Evolutionary conservation across 2,113 vertebrate species (phyloP).

Genomic region (Micronisus gabar): DNA sequence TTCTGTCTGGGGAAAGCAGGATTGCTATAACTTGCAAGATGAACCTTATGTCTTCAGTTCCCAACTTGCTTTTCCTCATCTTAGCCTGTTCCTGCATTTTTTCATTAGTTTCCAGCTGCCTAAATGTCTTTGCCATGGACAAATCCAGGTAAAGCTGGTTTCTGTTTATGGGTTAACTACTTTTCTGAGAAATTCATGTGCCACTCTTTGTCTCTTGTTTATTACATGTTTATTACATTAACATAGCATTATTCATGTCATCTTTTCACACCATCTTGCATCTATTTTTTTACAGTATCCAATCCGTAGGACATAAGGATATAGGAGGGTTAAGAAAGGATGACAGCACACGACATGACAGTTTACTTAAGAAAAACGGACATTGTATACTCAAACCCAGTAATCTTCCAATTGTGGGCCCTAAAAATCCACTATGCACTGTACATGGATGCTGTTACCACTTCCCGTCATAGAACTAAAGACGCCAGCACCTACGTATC

Average conservation of each 20-base stretch:
- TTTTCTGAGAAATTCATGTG: background rate
- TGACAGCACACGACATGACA: background rate
- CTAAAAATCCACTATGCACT: rapidly evolving
- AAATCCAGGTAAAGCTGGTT: background rate
- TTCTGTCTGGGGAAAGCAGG: background rate
- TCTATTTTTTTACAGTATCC: background rate
- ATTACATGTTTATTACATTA: background rate
- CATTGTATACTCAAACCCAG: background rate
- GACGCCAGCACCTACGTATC: rapidly evolving
- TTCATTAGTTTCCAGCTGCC: background rate
- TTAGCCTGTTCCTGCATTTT: background rate
- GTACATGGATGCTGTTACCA: rapidly evolving
- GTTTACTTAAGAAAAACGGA: background rate
- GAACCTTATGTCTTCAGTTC: background rate
- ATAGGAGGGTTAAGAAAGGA: background rate
- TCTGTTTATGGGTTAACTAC: background rate
- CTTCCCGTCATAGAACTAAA: background rate
- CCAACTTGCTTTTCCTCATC: background rate
- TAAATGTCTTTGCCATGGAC: background rate
- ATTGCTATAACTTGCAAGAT: background rate
- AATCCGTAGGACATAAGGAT: background rate
- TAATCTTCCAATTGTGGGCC: background rate
- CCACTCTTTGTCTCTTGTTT: background rate
- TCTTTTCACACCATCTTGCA: background rate
- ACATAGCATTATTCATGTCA: background rate